Base-by-base conservation (phyloP, 2,113 vertebrate species). In the Athene noctua region DNA sequence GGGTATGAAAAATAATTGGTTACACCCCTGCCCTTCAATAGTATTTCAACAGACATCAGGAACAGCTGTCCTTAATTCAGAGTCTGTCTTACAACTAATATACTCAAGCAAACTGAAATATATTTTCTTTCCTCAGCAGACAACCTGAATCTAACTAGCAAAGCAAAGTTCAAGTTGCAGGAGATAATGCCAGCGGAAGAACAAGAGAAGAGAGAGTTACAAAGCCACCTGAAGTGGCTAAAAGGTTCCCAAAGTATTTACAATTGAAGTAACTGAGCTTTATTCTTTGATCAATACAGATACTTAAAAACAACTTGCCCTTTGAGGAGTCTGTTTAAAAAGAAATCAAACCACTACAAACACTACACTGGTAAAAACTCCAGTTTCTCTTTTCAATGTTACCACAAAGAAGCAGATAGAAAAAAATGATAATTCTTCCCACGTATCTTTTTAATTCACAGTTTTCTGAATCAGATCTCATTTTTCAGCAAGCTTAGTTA, bases 101-200 rank as follows among this genome's bases (percentile, higher is more conserved):
- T 4, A 79, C 70, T 95, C 49, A 54, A 75, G 9, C 10, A 81
- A 72, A 49, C 26, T 40, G 70, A 87, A 87, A 90, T 23, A 36
- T 10, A 21, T 71, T 90, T 75, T 94, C 73, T 90, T 55, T 59
- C 54, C 62, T 17, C 52, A 68, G 62, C 57, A 90, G 70, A 63
- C 61, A 85, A 68, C 54, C 36, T 18, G 47, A 91, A 75, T 62
- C 81, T 65, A 85, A 75, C 52, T 49, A 82, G 78, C 51, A 92
- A 94, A 79, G 51, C 86, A 95, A 92, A 92, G 94, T 81, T 96
- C 92, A 96, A 93, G 90, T 61, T 38, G 36, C 30, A 86, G 73
- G 89, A 81, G 54, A 57, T 66, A 32, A 68, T 62, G 54, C 27
- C 74, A 80, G 77, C 22, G 22, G 87, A 91, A 88, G 49, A 92